Percentiles rank a stretch among this genome's conserved stretches.
Evolutionary conservation across 2,888 invertebrate genomes (phyloP).

Genomic region (Anodontia alba): DNA sequence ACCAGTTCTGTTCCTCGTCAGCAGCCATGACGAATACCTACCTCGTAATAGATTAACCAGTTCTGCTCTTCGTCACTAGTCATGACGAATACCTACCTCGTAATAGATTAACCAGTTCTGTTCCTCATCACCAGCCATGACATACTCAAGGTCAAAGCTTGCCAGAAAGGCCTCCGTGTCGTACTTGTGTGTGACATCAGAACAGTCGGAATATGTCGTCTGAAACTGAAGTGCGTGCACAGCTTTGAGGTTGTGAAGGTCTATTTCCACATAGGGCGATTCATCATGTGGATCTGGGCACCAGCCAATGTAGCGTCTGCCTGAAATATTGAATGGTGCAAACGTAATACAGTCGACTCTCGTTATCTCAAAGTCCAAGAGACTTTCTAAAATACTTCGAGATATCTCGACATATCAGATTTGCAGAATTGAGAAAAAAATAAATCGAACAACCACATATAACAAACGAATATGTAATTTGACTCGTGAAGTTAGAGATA

Average conservation of each 20-base stretch:
- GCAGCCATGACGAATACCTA: too few species aligned
- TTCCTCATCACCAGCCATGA: constrained; percentile 45
- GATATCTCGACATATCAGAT: too few species aligned
- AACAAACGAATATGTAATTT: too few species aligned
- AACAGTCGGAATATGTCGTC: constrained; percentile 32
- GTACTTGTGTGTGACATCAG: constrained; percentile 30
- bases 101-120: constrained; percentile 29
- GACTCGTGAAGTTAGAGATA: too few species aligned
- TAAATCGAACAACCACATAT: too few species aligned
- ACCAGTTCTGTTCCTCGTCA: too few species aligned
- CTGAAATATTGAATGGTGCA: constrained; percentile 4
- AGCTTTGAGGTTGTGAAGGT: constrained; percentile 39
- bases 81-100: constrained; percentile 20
- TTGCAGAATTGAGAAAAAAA: too few species aligned
- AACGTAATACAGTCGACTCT: too few species aligned
- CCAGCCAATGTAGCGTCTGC: constrained; percentile 44
- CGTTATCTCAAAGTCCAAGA: too few species aligned
- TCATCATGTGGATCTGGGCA: constrained; percentile 48
- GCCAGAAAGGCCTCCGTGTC: constrained; percentile 41
- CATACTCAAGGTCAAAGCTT: constrained; percentile 53
- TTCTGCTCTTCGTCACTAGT: too few species aligned
- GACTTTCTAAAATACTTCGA: too few species aligned
- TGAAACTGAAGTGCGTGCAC: constrained; percentile 50
- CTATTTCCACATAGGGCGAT: constrained; percentile 33
- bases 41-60: too few species aligned